Base-by-base conservation (phyloP, 2,797 vertebrate species). In the Eurystomus glaucurus region DNA sequence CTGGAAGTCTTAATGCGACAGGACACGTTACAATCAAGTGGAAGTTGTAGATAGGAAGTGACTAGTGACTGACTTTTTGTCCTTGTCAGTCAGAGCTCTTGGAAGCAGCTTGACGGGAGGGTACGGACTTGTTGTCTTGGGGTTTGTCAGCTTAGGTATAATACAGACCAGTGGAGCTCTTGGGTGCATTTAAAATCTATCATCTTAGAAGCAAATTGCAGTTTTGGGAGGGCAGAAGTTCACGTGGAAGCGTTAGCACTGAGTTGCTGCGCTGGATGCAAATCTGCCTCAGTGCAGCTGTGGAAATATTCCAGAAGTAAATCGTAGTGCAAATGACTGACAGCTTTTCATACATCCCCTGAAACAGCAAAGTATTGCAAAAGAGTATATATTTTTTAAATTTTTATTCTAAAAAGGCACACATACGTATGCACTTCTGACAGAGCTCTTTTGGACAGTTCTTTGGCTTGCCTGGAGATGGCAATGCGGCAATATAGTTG, bases 401-500 rank as follows among this genome's bases (percentile, higher is more conserved):
- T 29, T 25, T 4, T 55, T 5, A 4, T 46, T 46, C 46, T 21
- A 1, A 28, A 31, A 20, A 2, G 9, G 14, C 6, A 2, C 4
- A 9, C 2, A 0, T 6, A 11, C 0, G 0, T 5, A 0, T 10
- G 3, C 45, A 1, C 9, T 26, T 45, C 45, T 31, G 31, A 1
- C 9, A 21, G 65, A 43, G 46, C n/a, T 39, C 2, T 57, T 19
- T 3, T 26, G 18, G 5, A 29, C 76, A 74, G 74, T 95, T 92
- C 61, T 55, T 5, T 14, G 14, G 54, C 88, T 79, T 4, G 57
- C 94, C 97, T 94, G 95, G 81, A 97, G 97, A 90, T 97, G 97
- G 97, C 97, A 97, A 19, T 96, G 84, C 89, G 92, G 89, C 89
- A 46, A 70, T 88, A 51, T 0, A 17, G 5, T 80, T 92, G 85